phyloP scores from a whole-genome alignment of 1,140 invertebrate species.

The Lucilia cuprina region DNA sequence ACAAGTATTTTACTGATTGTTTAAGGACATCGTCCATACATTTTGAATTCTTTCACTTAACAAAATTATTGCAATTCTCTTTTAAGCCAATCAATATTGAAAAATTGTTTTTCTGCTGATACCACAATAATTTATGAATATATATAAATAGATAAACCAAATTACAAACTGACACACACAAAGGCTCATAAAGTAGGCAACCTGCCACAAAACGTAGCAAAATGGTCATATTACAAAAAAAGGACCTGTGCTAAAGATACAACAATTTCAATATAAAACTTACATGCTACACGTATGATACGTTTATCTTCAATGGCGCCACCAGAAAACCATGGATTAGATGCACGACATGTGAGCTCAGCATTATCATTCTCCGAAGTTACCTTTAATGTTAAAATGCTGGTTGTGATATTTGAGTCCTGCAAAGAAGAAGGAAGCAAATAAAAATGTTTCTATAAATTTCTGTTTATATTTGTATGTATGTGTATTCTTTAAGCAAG shows the following conservation, averaged over 20 bases:
- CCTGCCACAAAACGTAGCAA: not conserved
- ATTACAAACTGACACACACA: not conserved
- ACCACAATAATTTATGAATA: not conserved
- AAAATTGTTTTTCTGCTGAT: not conserved
- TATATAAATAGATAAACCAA: not conserved
- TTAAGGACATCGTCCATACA: not conserved
- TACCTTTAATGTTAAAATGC: slow-evolving; percentile 76
- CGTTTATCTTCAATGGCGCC: slow-evolving; percentile 79
- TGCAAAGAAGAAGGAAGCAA: slow-evolving; percentile 40
- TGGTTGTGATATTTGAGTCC: slow-evolving; percentile 75
- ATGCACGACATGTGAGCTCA: slow-evolving; percentile 83
- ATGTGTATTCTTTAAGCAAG: not conserved
- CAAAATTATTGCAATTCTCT: not conserved
- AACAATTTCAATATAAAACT: slow-evolving; percentile 64
- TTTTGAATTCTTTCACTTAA: not conserved
- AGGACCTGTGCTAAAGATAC: not conserved
- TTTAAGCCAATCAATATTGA: not conserved
- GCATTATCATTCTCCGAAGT: slow-evolving; percentile 81
- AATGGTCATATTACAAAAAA: not conserved
- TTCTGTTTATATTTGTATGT: not conserved
- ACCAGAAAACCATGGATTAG: slow-evolving; percentile 86
- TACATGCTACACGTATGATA: slow-evolving; percentile 82
- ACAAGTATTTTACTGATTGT: not conserved
- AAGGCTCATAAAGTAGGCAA: not conserved
- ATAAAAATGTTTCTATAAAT: not conserved